Evolutionary conservation across 2,797 vertebrate genomes (phyloP).

Genomic region (Sebastiscus tertius): DNA sequence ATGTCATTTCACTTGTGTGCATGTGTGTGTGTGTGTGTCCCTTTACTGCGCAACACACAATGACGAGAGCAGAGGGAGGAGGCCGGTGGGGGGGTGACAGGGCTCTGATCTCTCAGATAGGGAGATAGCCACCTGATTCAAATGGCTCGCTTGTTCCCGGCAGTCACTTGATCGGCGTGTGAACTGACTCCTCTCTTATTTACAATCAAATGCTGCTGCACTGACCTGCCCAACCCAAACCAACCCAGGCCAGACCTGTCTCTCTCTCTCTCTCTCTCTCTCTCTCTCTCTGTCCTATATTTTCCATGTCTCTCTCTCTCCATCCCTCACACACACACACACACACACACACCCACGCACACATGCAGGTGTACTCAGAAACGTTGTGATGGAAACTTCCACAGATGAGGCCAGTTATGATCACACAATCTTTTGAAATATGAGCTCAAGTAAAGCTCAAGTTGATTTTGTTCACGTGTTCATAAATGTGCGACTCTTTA

Average conservation of each 20-base stretch:
- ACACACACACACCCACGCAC: slow-evolving; percentile 11
- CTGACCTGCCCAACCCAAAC: slow-evolving; percentile 72
- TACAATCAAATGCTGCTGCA: slow-evolving; percentile 85
- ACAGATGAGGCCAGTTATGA: slow-evolving; percentile 28
- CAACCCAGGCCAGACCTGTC: slow-evolving; percentile 41
- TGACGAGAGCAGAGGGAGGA: slow-evolving; percentile 75
- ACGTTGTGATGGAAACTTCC: slow-evolving; percentile 57
- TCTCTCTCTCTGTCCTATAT: slow-evolving; percentile 59
- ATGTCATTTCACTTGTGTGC: slow-evolving; percentile 85
- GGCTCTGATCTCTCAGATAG: slow-evolving; percentile 91
- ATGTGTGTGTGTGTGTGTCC: slow-evolving; percentile 38
- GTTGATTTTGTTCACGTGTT: background rate
- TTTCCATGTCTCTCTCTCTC: slow-evolving; percentile 25
- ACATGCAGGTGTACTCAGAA: slow-evolving; percentile 23
- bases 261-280: slow-evolving; percentile 20
- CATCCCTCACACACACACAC: slow-evolving; percentile 1
- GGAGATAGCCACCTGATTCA: slow-evolving; percentile 92
- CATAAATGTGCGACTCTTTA: background rate
- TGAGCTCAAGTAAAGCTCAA: slow-evolving; percentile 3
- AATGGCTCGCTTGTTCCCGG: slow-evolving; percentile 91
- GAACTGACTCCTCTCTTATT: slow-evolving; percentile 90
- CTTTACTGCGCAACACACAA: slow-evolving; percentile 75
- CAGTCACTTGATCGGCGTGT: slow-evolving; percentile 91
- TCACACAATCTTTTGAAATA: slow-evolving; percentile 26
- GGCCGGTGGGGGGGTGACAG: slow-evolving; percentile 70